Evolutionary conservation across 2,113 vertebrate species (phyloP).

Genomic region (Amphilophus citrinellus): DNA sequence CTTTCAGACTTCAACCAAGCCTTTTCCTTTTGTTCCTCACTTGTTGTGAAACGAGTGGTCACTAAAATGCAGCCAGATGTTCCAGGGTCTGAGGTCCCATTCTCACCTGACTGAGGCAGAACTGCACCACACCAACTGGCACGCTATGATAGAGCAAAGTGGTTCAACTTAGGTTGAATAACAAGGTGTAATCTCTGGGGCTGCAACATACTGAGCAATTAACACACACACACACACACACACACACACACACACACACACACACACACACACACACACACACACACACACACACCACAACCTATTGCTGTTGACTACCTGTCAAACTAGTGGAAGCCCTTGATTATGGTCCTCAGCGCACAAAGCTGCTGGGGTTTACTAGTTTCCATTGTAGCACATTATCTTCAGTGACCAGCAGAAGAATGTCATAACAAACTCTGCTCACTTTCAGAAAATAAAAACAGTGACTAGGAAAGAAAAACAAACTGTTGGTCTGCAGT

Average conservation of each 20-base stretch:
- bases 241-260: constrained; percentile 24
- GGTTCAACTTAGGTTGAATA: constrained; percentile 49
- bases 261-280: constrained; percentile 30
- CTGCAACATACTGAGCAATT: constrained; percentile 51
- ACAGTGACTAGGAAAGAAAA: neutral
- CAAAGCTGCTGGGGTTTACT: neutral
- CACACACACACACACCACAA: constrained; percentile 35
- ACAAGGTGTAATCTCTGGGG: constrained; percentile 25
- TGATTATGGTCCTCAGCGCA: constrained; percentile 1
- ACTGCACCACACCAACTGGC: constrained; percentile 53
- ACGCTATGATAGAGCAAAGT: constrained; percentile 16
- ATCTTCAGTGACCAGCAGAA: neutral
- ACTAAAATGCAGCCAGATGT: constrained; percentile 73
- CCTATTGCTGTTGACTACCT: constrained; percentile 47
- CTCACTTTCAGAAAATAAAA: neutral
- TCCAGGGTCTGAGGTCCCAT: constrained; percentile 60
- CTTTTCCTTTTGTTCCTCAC: constrained; percentile 3
- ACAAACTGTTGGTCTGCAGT: neutral
- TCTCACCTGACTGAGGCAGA: constrained; percentile 47
- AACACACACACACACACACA: constrained; percentile 24
- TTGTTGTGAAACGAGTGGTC: constrained; percentile 43
- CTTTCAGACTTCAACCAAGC: constrained; percentile 25
- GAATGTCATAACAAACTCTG: constrained; percentile 9
- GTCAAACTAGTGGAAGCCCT: constrained; percentile 26
- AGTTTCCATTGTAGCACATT: neutral